These are phyloP conservation scores for Habrosyne pyritoides DNA, from an alignment of 2,888 invertebrate genomes.

Conservation along the genomic window DNA sequence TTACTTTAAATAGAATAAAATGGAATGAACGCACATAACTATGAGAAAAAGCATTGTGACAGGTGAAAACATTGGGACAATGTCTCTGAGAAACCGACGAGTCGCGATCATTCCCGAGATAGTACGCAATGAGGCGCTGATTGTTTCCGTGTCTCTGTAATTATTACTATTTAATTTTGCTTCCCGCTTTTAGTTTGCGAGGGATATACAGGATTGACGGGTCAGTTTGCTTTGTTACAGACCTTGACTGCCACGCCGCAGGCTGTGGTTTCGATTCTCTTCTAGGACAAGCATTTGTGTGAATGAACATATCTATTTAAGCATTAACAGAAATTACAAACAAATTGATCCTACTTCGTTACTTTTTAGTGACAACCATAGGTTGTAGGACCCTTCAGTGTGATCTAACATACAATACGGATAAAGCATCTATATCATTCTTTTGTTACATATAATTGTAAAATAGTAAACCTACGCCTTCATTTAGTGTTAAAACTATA, in stretches of 20 bases:
- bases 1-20: conserved; percentile 19
- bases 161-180: conserved; percentile 16
- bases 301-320: too few relatives aligned
- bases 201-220: too few relatives aligned
- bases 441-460: too few relatives aligned
- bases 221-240: too few relatives aligned
- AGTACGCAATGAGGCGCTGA: conserved; percentile 26
- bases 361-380: background rate
- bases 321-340: too few relatives aligned
- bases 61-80: conserved; percentile 44
- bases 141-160: conserved; percentile 45
- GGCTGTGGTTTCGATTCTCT: too few relatives aligned
- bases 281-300: too few relatives aligned
- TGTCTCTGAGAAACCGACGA: conserved; percentile 49
- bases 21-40: conserved; percentile 40
- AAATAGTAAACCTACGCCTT: too few relatives aligned
- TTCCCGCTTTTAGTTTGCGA: conserved; percentile 12
- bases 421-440: too few relatives aligned
- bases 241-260: too few relatives aligned
- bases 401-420: background rate
- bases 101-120: conserved; percentile 40
- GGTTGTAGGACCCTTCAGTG: background rate
- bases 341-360: background rate
- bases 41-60: conserved; percentile 68
- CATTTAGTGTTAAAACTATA: too few relatives aligned